Conservation (phyloP, 2,888 invertebrate species). For the Archips crataeganus region DNA sequence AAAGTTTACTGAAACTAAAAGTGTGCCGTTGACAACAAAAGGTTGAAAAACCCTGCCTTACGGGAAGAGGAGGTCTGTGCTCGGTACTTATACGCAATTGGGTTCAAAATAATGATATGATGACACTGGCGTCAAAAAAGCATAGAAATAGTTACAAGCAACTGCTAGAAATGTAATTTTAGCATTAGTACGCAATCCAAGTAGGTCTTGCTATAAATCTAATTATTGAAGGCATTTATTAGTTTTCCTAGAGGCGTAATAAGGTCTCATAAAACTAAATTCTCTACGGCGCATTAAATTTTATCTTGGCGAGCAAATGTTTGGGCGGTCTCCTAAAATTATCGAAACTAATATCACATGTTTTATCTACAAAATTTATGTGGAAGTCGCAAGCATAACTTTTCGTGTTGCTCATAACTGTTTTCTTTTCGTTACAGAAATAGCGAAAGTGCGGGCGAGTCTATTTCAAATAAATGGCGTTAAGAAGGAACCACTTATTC, state of each 20-base stretch:
- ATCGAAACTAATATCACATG: slow-evolving; percentile 63
- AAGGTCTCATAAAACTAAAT: slow-evolving; percentile 46
- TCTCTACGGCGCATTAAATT: slow-evolving; percentile 63
- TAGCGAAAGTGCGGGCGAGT: slow-evolving; percentile 98
- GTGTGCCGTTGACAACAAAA: too few species aligned
- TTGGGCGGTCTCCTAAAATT: slow-evolving; percentile 67
- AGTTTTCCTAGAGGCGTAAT: slow-evolving; percentile 19
- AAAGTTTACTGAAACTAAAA: too few species aligned
- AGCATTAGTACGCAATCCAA: not conserved
- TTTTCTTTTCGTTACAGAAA: slow-evolving; percentile 91
- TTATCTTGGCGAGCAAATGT: slow-evolving; percentile 65
- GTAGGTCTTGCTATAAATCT: slow-evolving; percentile 23
- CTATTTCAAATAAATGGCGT: slow-evolving; percentile 99
- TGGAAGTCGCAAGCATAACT: slow-evolving; percentile 53
- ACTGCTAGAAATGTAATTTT: not conserved
- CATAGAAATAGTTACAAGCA: not conserved
- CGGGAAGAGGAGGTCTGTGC: not conserved
- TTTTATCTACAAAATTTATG: slow-evolving; percentile 65
- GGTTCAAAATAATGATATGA: not conserved
- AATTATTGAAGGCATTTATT: slow-evolving; percentile 26
- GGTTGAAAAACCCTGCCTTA: not conserved
- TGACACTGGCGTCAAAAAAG: not conserved
- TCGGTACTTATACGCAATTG: not conserved
- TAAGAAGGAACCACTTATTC: slow-evolving; percentile 95
- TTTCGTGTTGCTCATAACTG: slow-evolving; percentile 48